Evolutionary conservation across 1,140 invertebrate species (phyloP), one percentile per base, ranked within the genome.

Genomic region (Pygmarrhopalites habei): DNA sequence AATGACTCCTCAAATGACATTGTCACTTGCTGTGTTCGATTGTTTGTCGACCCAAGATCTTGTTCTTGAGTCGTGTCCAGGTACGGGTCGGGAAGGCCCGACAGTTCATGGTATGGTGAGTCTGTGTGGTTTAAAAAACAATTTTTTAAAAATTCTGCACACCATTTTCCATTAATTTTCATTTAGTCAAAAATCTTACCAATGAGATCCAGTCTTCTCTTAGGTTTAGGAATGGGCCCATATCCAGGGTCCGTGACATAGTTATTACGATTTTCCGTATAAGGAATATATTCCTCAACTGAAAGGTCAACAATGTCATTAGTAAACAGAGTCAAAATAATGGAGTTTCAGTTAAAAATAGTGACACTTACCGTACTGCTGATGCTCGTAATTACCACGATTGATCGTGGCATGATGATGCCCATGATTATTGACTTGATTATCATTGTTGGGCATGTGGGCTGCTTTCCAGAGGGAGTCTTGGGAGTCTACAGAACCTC

Each of bases 381-480:
- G 68, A 60, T 69, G 65, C 63, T 71, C 70, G 19, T 69, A 69
- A 30, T 69, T 65, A 10, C 57, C 57, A 28, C 60, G 62, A 44
- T 67, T 60, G 21, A 53, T 52, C 59, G 49, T 66, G 59, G 39
- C 49, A 58, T 52, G 56, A 25, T 60, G 60, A 46, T 62, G 55
- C 17, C 51, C 57, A 10, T 70, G 66, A 23, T 43, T 51, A 19
- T 67, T 57, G 25, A 47, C 46, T 49, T 62, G 52, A 21, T 56
- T 23, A 21, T 14, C 39, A 35, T 41, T 12, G 41, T 44, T 10
- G 17, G 61, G 53, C 61, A 71, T 67, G 32, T 66, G 67, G 77
- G 92, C 92, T 81, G 92, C 87, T 77, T 93, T 90, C 90, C 90
- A 94, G 67, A 94, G 79, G n/a, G 90, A 93, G 75, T 94, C 91